Conservation (phyloP, 2,888 invertebrate species). For the Acrobeloides nanus region DNA sequence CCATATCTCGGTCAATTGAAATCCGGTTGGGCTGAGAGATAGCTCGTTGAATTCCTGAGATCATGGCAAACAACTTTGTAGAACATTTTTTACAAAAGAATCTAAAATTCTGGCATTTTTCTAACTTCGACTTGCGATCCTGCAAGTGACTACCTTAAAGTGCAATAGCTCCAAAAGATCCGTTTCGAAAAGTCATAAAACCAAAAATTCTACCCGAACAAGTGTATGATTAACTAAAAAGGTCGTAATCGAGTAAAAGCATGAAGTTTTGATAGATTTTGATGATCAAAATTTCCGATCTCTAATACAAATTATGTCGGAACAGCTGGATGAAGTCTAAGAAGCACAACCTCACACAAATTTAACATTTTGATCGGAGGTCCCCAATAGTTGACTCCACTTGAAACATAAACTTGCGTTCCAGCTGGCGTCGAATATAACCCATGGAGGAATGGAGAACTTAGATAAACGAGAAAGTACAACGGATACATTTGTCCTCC, state of each 20-base stretch:
- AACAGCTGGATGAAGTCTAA: conserved; percentile 10
- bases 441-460: conserved; percentile 42
- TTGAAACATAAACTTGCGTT: conserved; percentile 45
- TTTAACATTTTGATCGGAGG: conserved; percentile 55
- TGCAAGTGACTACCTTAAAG: no score
- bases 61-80: no score
- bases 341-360: conserved; percentile 50
- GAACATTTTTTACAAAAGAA: no score
- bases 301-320: neutral
- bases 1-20: no score
- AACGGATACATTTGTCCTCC: neutral
- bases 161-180: neutral
- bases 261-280: no score
- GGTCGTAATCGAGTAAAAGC: conserved; percentile 5
- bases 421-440: conserved; percentile 34
- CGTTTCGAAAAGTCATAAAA: neutral
- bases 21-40: no score
- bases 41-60: no score
- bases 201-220: neutral
- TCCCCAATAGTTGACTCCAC: conserved; percentile 55
- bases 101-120: no score
- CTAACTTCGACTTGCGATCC: no score
- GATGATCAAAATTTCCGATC: neutral
- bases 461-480: no score
- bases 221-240: neutral